Percentiles rank a stretch among this genome's conserved stretches.
Conservation (phyloP, 2,113 vertebrate species). For the Mustelus asterias region DNA sequence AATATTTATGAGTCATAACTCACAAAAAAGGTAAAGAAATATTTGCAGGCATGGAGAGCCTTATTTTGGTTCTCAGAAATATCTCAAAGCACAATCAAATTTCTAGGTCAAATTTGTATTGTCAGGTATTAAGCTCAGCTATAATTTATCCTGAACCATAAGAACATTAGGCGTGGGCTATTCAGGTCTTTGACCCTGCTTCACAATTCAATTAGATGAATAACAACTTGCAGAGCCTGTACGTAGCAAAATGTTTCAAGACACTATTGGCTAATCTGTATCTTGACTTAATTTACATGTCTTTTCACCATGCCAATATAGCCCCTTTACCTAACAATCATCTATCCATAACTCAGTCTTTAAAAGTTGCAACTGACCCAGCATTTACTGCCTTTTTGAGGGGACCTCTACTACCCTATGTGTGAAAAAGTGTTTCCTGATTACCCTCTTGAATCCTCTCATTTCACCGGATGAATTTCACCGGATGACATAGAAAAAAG, state of each 20-base stretch:
- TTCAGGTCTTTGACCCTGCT: background rate
- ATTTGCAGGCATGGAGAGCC: too few relatives aligned
- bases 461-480: background rate
- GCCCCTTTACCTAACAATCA: background rate
- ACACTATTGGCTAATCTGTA: background rate
- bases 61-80: too few relatives aligned
- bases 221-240: background rate
- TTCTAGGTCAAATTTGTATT: too few relatives aligned
- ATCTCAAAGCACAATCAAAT: too few relatives aligned
- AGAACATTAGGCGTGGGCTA: background rate
- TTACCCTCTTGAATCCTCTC: background rate
- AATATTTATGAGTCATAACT: background rate
- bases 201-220: background rate
- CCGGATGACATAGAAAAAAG: background rate
- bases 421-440: too few relatives aligned
- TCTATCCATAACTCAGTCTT: background rate
- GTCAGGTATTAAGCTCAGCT: too few relatives aligned
- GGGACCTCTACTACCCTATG: too few relatives aligned
- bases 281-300: background rate
- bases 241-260: background rate
- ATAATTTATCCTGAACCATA: too few relatives aligned
- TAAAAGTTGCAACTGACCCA: too few relatives aligned
- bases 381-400: too few relatives aligned
- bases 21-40: background rate
- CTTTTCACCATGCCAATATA: background rate